Evolutionary conservation across 1,140 invertebrate genomes (phyloP).

Genomic region (Pseudoatta argentina): DNA sequence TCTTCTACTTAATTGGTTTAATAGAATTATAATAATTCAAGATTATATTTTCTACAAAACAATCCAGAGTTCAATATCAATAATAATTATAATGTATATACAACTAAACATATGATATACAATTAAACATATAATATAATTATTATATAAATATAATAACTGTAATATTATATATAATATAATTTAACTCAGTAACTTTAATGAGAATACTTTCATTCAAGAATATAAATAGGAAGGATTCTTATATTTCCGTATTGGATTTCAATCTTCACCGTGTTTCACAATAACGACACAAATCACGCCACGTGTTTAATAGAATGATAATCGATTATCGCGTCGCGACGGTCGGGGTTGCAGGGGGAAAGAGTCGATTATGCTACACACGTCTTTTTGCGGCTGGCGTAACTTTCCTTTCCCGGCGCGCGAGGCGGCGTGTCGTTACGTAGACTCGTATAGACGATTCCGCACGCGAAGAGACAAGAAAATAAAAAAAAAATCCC

Average conservation of each 20-base stretch:
- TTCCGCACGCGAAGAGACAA: constrained; percentile 33
- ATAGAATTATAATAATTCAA: background rate
- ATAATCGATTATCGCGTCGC: constrained; percentile 22
- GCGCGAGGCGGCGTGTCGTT: constrained; percentile 4
- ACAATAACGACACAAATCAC: constrained; percentile 12
- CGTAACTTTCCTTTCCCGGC: constrained; percentile 57
- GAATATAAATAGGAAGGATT: background rate
- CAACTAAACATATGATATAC: background rate
- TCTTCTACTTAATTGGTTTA: background rate
- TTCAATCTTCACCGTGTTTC: background rate
- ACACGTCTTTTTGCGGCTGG: constrained; percentile 41
- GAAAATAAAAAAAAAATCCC: constrained; percentile 56
- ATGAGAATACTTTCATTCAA: background rate
- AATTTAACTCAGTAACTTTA: background rate
- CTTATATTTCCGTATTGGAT: background rate
- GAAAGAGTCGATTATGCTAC: constrained; percentile 36
- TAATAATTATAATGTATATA: background rate
- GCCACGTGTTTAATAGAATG: background rate
- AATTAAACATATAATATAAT: too few relatives aligned
- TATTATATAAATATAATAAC: too few relatives aligned
- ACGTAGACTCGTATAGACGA: constrained; percentile 17
- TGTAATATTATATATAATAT: background rate
- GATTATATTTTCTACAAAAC: background rate
- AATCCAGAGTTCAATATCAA: background rate
- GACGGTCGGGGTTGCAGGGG: background rate